Evolutionary conservation across 2,888 invertebrate genomes (phyloP).

Genomic region (Drosophila kanekoi): DNA sequence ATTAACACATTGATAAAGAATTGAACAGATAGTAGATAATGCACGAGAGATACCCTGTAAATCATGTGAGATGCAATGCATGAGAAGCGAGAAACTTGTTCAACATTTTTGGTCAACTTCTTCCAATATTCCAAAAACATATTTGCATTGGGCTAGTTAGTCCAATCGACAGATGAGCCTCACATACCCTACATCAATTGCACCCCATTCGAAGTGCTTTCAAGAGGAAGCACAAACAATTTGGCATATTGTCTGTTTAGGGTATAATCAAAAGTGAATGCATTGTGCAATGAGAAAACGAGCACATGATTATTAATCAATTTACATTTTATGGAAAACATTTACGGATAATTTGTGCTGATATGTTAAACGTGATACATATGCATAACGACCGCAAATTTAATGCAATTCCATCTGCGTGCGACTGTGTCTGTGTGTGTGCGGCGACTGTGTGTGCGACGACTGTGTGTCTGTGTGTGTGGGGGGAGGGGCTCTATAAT

Average conservation of each 20-base stretch:
- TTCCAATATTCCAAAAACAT: too few species aligned
- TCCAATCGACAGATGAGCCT: too few species aligned
- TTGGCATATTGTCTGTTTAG: not conserved
- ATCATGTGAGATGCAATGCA: too few species aligned
- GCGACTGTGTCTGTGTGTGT: too few species aligned
- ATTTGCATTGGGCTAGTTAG: too few species aligned
- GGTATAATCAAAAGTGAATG: constrained; percentile 11
- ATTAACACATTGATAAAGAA: not conserved
- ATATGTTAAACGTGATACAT: constrained; percentile 34
- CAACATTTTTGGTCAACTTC: too few species aligned
- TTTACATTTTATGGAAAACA: constrained; percentile 42
- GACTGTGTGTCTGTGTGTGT: too few species aligned
- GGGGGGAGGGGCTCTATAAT: constrained; percentile 1
- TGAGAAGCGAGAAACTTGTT: too few species aligned
- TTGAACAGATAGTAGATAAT: not conserved
- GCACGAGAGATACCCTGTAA: not conserved
- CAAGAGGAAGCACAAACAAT: not conserved
- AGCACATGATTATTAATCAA: constrained; percentile 45
- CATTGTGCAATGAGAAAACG: constrained; percentile 4
- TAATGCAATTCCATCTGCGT: constrained; percentile 23
- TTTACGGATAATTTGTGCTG: constrained; percentile 46
- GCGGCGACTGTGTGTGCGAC: too few species aligned
- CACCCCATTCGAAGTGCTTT: not conserved
- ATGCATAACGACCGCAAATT: constrained; percentile 39
- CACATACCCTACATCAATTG: too few species aligned